Evolutionary conservation across 2,888 invertebrate species (phyloP).

Genomic region (Cheiracanthium punctorium): DNA sequence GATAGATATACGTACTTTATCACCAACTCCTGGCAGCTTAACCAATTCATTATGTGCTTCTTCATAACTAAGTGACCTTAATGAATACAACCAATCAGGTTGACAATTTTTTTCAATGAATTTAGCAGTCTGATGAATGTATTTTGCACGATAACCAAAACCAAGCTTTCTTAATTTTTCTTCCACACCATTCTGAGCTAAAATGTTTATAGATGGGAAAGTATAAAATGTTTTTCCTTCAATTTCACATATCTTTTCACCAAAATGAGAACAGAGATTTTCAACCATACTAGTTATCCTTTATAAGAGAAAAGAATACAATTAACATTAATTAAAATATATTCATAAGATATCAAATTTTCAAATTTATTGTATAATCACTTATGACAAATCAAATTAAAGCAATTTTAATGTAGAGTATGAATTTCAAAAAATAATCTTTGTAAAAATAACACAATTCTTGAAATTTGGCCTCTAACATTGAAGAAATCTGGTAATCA

Average conservation of each 20-base stretch:
- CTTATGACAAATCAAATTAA: no score
- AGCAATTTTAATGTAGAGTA: no score
- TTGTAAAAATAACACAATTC: no score
- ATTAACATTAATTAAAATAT: not conserved
- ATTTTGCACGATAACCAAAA: constrained; percentile 86
- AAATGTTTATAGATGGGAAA: constrained; percentile 86
- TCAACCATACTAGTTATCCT: constrained; percentile 95
- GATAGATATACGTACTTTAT: constrained; percentile 82
- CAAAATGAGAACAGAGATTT: constrained; percentile 88
- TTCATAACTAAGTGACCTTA: constrained; percentile 83
- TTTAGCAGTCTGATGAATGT: constrained; percentile 85
- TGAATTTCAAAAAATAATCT: no score
- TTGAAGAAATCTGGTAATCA: no score
- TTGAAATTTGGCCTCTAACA: no score
- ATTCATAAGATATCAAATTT: not conserved
- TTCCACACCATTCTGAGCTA: constrained; percentile 83
- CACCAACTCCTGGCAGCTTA: constrained; percentile 91
- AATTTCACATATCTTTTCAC: constrained; percentile 83
- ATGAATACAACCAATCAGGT: constrained; percentile 82
- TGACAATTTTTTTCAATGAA: constrained; percentile 82
- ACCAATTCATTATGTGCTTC: constrained; percentile 85
- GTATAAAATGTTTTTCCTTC: constrained; percentile 83
- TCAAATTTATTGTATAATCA: no score
- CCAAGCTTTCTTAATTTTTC: constrained; percentile 81
- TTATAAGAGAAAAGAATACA: constrained; percentile 68